Conservation (phyloP, 64 coral and sea anemone genomes). For the Hydrozoanthus tunicans region DNA sequence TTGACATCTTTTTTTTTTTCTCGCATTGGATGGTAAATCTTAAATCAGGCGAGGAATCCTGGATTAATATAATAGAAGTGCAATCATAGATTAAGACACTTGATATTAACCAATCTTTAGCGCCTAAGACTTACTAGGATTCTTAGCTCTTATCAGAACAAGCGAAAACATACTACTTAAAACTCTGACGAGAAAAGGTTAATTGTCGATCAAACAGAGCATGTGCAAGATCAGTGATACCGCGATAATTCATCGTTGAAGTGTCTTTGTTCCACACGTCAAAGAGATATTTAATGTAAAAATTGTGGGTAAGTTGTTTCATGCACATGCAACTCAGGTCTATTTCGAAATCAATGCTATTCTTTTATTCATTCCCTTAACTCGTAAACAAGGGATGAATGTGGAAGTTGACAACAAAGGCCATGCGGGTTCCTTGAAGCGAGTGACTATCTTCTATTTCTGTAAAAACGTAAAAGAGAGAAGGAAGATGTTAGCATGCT, state of each 20-base stretch:
- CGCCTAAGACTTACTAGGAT: not conserved
- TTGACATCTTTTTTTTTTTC: not conserved
- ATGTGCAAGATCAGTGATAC: constrained; percentile 24
- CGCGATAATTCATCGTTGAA: not conserved
- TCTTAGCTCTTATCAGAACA: constrained; percentile 36
- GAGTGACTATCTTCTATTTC: not conserved
- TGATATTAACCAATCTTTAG: not conserved
- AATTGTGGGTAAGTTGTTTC: not conserved
- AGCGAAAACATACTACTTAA: constrained; percentile 33
- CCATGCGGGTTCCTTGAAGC: not conserved
- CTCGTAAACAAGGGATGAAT: not conserved
- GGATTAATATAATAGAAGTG: not conserved
- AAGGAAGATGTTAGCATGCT: not conserved
- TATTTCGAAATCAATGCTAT: not conserved
- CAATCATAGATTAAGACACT: constrained; percentile 20
- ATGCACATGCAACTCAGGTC: not conserved
- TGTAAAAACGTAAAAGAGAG: not conserved
- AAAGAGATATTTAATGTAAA: not conserved
- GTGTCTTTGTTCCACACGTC: not conserved
- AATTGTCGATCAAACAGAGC: constrained; percentile 24
- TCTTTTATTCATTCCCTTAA: not conserved
- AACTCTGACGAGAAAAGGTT: constrained; percentile 17
- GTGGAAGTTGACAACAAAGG: not conserved
- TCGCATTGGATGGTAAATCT: not conserved
- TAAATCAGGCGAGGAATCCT: not conserved